Evolutionary conservation across 2,888 invertebrate species (phyloP).

Genomic region (Himalopsyche japonica): DNA sequence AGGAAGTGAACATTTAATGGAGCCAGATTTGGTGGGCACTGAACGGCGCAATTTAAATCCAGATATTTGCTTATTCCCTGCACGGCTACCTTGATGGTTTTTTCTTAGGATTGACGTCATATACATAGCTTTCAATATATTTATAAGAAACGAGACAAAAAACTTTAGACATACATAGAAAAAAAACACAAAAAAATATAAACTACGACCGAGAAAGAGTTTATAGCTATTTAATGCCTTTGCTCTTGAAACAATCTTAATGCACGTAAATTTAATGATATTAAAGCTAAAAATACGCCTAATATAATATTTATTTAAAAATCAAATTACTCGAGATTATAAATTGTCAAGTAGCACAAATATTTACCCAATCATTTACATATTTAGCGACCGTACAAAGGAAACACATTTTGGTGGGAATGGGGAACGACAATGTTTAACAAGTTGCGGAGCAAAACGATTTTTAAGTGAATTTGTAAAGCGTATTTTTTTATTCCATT

Average conservation of each 20-base stretch:
- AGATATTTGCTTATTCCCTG: neutral
- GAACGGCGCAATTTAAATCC: neutral
- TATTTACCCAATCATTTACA: neutral
- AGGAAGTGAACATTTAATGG: neutral
- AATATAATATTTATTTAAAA: neutral
- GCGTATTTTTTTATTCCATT: neutral
- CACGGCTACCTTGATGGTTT: neutral
- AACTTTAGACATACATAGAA: no score
- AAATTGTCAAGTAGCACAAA: neutral
- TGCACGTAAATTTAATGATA: no score
- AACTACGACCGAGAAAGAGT: no score
- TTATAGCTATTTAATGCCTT: no score
- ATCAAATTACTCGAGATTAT: neutral
- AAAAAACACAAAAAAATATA: no score
- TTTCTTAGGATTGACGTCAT: neutral
- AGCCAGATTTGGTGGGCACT: neutral
- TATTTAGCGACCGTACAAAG: neutral
- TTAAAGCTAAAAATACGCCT: no score
- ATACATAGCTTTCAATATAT: neutral
- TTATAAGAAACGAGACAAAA: no score
- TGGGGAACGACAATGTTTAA: neutral
- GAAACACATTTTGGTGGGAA: neutral
- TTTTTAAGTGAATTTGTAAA: neutral
- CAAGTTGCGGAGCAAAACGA: neutral
- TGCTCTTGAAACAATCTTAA: no score